Evolutionary conservation across 2,113 vertebrate genomes (phyloP).

Genomic region (Seriola aureovittata): DNA sequence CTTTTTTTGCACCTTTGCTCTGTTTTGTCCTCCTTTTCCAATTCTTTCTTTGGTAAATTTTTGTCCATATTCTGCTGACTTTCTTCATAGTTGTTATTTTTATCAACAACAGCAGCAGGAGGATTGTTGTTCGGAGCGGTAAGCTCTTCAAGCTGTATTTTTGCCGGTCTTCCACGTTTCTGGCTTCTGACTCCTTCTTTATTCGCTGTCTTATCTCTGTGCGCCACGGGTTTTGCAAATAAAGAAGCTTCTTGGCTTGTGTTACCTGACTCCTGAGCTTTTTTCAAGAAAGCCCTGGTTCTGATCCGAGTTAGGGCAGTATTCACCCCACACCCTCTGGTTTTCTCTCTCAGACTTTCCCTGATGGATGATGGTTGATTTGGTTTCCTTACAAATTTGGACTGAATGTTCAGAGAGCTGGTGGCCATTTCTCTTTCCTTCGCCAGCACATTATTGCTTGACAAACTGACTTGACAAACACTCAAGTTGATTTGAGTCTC

Average conservation of each 20-base stretch:
- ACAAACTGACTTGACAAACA: slow-evolving; percentile 61
- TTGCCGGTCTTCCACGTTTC: slow-evolving; percentile 52
- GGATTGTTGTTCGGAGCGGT: rapidly evolving
- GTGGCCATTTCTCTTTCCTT: slow-evolving; percentile 24
- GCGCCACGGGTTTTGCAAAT: background rate
- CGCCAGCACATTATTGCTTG: slow-evolving; percentile 55
- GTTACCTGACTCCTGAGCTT: background rate
- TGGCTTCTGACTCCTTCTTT: background rate
- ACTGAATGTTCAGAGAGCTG: background rate
- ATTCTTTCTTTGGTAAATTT: background rate
- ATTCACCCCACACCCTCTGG: background rate
- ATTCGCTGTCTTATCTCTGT: background rate
- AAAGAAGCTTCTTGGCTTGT: background rate
- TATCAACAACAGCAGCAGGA: background rate
- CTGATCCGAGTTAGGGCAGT: slow-evolving; percentile 9
- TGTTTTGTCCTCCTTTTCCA: background rate
- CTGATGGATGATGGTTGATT: background rate
- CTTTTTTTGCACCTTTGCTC: background rate
- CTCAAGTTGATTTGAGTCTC: slow-evolving; percentile 7
- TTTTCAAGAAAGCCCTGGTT: slow-evolving; percentile 44
- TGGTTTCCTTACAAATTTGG: background rate
- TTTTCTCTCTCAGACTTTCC: background rate
- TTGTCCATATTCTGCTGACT: background rate
- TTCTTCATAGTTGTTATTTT: background rate
- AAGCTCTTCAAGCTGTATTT: background rate